phyloP scores from a whole-genome alignment of 1,140 invertebrate species.

The Glomeris maerens region DNA sequence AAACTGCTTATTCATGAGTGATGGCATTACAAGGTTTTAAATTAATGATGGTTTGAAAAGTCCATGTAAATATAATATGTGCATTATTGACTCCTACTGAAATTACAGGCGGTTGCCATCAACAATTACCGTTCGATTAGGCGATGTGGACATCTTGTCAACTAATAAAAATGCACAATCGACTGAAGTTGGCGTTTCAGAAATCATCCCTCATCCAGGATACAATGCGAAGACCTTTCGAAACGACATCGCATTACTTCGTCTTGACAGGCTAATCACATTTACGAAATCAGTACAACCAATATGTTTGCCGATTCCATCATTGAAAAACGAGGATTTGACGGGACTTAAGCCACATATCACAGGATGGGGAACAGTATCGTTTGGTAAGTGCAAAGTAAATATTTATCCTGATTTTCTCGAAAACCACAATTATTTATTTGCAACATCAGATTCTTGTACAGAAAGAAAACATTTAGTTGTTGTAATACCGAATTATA shows the following conservation, averaged over 20 bases:
- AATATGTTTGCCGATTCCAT: slow-evolving; percentile 9
- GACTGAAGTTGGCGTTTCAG: slow-evolving; percentile 31
- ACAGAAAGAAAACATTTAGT: too few species aligned
- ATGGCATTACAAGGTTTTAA: too few species aligned
- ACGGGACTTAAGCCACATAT: background rate
- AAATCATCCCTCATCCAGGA: slow-evolving; percentile 35
- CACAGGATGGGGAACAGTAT: slow-evolving; percentile 7
- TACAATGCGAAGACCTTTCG: slow-evolving; percentile 43
- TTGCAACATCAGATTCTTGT: too few species aligned
- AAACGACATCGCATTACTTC: slow-evolving; percentile 51
- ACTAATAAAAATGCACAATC: background rate
- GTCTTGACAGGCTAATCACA: slow-evolving; percentile 33
- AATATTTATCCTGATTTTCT: background rate
- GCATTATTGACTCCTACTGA: too few species aligned
- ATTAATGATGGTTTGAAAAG: too few species aligned
- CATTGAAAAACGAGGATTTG: background rate
- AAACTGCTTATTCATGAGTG: too few species aligned
- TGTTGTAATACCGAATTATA: background rate
- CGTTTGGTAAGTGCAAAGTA: background rate
- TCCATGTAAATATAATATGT: too few species aligned
- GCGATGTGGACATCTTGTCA: slow-evolving; percentile 1
- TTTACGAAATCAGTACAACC: slow-evolving; percentile 22
- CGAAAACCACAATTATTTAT: too few species aligned
- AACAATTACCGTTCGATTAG: slow-evolving; percentile 4
- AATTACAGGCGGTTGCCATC: background rate